Evolutionary conservation across 1,140 invertebrate genomes (phyloP).

Genomic region (Drosophila micromelanica): DNA sequence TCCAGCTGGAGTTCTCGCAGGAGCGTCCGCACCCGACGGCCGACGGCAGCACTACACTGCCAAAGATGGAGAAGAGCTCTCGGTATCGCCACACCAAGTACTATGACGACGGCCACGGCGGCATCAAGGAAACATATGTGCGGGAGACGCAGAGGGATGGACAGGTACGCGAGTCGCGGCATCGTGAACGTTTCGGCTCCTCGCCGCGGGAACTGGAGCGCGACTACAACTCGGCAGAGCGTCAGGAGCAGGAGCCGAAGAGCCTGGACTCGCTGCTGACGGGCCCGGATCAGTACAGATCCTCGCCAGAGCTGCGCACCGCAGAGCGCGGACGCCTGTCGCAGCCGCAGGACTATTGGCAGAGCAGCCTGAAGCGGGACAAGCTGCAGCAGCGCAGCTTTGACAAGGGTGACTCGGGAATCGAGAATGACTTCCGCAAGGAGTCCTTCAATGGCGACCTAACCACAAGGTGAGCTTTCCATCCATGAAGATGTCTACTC

Average conservation of each 20-base stretch:
- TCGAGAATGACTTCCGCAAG: slow-evolving; percentile 90
- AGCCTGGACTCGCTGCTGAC: slow-evolving; percentile 87
- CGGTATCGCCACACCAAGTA: slow-evolving; percentile 80
- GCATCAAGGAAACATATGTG: slow-evolving; percentile 85
- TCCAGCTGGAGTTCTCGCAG: slow-evolving; percentile 57
- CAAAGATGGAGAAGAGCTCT: slow-evolving; percentile 71
- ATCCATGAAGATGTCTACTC: too few species aligned
- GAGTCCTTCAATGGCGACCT: slow-evolving; percentile 87
- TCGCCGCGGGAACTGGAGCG: slow-evolving; percentile 58
- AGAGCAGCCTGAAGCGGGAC: slow-evolving; percentile 78
- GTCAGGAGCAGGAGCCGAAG: slow-evolving; percentile 87
- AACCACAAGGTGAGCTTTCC: slow-evolving; percentile 62
- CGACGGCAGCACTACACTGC: slow-evolving; percentile 36
- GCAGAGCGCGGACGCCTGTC: slow-evolving; percentile 68
- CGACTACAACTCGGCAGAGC: slow-evolving; percentile 67
- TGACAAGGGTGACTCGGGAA: slow-evolving; percentile 89
- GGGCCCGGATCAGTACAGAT: slow-evolving; percentile 85
- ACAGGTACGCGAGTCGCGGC: slow-evolving; percentile 86
- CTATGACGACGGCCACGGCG: slow-evolving; percentile 84
- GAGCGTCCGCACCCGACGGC: slow-evolving; percentile 49
- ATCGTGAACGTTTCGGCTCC: slow-evolving; percentile 84
- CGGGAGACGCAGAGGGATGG: slow-evolving; percentile 86
- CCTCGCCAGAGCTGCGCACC: slow-evolving; percentile 85
- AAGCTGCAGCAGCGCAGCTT: slow-evolving; percentile 83
- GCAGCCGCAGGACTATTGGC: slow-evolving; percentile 77